phyloP scores from a whole-genome alignment of 2,797 vertebrate species.

The Manis pentadactyla region DNA sequence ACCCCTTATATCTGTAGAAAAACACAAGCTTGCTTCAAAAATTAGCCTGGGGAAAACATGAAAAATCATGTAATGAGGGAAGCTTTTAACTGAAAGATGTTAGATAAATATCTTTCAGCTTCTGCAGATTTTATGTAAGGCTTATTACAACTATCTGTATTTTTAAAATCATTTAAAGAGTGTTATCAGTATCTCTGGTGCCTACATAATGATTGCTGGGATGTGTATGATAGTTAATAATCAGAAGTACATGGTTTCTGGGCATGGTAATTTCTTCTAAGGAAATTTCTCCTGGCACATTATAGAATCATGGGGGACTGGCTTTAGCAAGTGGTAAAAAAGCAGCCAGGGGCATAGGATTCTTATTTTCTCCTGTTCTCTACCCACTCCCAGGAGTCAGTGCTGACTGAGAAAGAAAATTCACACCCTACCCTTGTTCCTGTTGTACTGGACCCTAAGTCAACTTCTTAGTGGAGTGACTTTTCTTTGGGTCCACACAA shows the following conservation, averaged over 20 bases:
- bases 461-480: background rate
- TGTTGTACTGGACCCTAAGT: background rate
- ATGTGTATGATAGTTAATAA: background rate
- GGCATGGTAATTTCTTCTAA: conserved; percentile 1
- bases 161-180: conserved; percentile 49
- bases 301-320: background rate
- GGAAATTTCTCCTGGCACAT: background rate
- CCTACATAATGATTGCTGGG: background rate
- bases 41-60: background rate
- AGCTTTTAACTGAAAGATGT: background rate
- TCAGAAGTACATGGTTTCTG: background rate
- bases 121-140: background rate
- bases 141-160: background rate
- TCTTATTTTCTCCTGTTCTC: background rate
- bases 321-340: background rate
- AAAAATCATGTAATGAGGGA: background rate
- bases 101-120: conserved; percentile 1
- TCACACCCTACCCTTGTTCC: background rate
- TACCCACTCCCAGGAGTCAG: background rate
- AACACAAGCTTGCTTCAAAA: conserved; percentile 39
- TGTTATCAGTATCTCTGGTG: background rate
- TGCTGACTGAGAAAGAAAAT: background rate
- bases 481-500: background rate
- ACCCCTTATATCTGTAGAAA: background rate
- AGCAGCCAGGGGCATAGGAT: background rate